Base-by-base conservation (phyloP, 2,113 vertebrate species). In the Amphilophus citrinellus region DNA sequence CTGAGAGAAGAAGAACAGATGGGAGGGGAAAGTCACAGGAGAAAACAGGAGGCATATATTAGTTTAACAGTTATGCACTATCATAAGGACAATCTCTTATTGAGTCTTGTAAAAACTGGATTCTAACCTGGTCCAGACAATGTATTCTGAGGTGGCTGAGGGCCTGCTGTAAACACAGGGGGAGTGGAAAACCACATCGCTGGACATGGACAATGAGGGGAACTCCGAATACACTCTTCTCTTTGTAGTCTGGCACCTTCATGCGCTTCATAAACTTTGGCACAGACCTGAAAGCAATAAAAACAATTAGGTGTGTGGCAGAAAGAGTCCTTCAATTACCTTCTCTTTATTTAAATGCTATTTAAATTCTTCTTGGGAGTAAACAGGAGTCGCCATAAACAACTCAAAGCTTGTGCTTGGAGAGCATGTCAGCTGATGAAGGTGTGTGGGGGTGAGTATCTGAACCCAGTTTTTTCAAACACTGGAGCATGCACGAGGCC, bases 71-170 rank as follows among this genome's bases (percentile, higher is more conserved):
- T 11, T 56, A 42, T 56, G 32, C 60, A 7, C 32, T 15, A 59
- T 27, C 1, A 37, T 68, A 56, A 85, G 14, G 39, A 37, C 39
- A 82, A 15, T 3, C 27, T 56, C 27, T 73, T 56, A 79, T 60
- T 62, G 13, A 42, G 61, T n/a, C 56, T 66, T 37, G 44, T 79
- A 35, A 75, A 87, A 73, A 37, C 10, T 59, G 75, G 84, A 66
- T 63, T 63, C 90, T 58, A 93, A 99, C 98, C 98, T 99, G 98
- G 93, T 99, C 98, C 2, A 99, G 96, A 88, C 98, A 99, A 88
- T 96, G 96, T 87, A 94, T 96, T 57, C 97, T 95, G 50, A 99
- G 97, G 83, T 97, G 98, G 76, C 95, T 93, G 37, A 99, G 95
- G 0, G 98, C 98, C 91, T 98, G 97, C 77, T 99, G 98, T 85